Evolutionary conservation across 2,888 invertebrate genomes (phyloP), one percentile per base, ranked within the genome.

Genomic region (Allacma fusca): DNA sequence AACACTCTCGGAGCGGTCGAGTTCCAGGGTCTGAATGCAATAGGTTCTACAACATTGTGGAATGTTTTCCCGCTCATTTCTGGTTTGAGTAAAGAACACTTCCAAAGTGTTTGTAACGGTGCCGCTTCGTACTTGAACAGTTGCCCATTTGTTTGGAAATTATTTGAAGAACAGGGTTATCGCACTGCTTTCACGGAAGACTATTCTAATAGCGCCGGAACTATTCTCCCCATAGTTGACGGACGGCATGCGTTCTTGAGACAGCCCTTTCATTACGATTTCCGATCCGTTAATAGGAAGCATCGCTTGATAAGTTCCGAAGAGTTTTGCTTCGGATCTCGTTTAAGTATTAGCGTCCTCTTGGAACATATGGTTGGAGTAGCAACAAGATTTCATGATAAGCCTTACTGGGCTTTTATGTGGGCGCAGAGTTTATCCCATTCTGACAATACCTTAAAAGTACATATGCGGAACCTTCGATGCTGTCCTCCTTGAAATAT

Each of bases 181-280:
- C 89, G 90, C 70, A 96, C 97, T 0, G 90, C 92, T 0, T 92
- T 92, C 79, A 94, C 91, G 0, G 97, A 97, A 88, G 97, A 97
- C 85, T 91, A 92, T 0, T 91, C 92, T 0, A 87, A 87, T 81
- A 91, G 95, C 86, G 92, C 93, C 0, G 34, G 4, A 4, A 34
- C 5, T 9, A 4, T 34, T 34, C 9, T 9, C 34, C 5, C 9
- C 34, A 4, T 9, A 9, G 4, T 4, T n/a, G n/a, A n/a, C n/a
- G 34, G 34, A 34, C 9, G 4, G 4, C 34, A 34, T 7, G 5
- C 34, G 5, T 34, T 34, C 34, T 9, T 34, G 4, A 4, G 34
- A 7, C 34, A 34, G 34, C 34, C 34, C 34, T 34, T 34, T 34
- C 34, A 34, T 34, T 34, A 34, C 34, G 34, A 34, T 34, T 34